phyloP scores from a whole-genome alignment of 2,888 invertebrate species.

The Drosophila pseudotalamancana region DNA sequence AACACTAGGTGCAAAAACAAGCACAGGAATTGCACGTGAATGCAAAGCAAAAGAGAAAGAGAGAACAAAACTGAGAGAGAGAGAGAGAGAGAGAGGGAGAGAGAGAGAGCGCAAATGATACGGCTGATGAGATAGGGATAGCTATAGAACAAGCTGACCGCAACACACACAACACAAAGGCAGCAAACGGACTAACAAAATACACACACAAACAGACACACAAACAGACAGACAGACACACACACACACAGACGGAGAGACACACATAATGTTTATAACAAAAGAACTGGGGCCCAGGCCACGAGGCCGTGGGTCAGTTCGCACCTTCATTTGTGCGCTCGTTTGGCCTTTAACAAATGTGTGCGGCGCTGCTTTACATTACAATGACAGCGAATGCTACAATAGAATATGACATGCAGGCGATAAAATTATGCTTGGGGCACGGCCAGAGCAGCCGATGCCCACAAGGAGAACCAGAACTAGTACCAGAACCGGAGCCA shows the following conservation, averaged over 20 bases:
- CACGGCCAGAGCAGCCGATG: slow-evolving; percentile 1
- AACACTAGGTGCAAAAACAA: slow-evolving; percentile 72
- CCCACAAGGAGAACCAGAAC: neutral
- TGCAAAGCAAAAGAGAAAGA: slow-evolving; percentile 34
- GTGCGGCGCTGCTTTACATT: slow-evolving; percentile 65
- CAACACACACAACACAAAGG: slow-evolving; percentile 36
- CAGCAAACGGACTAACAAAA: slow-evolving; percentile 44
- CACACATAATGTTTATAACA: slow-evolving; percentile 55
- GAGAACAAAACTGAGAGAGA: neutral
- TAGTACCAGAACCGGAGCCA: no score
- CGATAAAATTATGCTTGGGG: slow-evolving; percentile 74
- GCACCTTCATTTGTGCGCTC: slow-evolving; percentile 73
- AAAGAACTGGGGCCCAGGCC: slow-evolving; percentile 42
- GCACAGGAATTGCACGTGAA: slow-evolving; percentile 69
- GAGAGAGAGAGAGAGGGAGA: neutral
- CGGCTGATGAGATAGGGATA: slow-evolving; percentile 16
- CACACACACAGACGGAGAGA: neutral
- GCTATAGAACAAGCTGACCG: slow-evolving; percentile 63
- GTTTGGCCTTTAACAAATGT: slow-evolving; percentile 72
- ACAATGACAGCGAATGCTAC: slow-evolving; percentile 74
- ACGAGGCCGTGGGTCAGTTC: slow-evolving; percentile 67
- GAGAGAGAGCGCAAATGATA: neutral
- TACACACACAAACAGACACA: slow-evolving; percentile 11
- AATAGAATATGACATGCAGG: slow-evolving; percentile 80
- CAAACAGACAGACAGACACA: neutral